A percentile compares a stretch with the other conserved stretches of the same genome.
These are phyloP conservation scores for Pomacea maculata DNA, from an alignment of 1,140 invertebrate genomes.

Conservation along the genomic window DNA sequence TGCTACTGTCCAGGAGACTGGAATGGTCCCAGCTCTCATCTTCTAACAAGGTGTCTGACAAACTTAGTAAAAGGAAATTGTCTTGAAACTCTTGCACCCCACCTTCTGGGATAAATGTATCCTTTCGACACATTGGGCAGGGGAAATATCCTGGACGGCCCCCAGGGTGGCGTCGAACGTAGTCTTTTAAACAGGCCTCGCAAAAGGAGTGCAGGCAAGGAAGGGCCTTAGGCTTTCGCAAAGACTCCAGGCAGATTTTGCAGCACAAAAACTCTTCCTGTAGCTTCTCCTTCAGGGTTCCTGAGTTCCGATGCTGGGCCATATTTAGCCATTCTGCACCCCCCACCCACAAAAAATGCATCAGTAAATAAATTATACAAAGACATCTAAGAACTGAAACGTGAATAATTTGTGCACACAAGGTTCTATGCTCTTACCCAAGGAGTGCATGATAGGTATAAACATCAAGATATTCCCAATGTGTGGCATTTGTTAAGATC, in stretches of 20 bases:
- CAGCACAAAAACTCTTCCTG: slow-evolving; percentile 64
- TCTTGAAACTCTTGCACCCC: slow-evolving; percentile 59
- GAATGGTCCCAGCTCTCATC: slow-evolving; percentile 31
- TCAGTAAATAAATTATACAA: too few species aligned
- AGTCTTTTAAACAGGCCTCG: slow-evolving; percentile 77
- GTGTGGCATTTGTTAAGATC: too few species aligned
- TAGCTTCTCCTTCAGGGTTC: slow-evolving; percentile 52
- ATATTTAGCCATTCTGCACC: slow-evolving; percentile 62
- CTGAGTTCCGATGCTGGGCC: slow-evolving; percentile 41
- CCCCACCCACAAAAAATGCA: too few species aligned
- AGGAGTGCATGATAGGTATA: too few species aligned
- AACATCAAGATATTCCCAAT: too few species aligned
- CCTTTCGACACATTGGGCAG: slow-evolving; percentile 63
- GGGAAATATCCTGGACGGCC: slow-evolving; percentile 55
- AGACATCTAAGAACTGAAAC: too few species aligned
- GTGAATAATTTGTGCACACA: too few species aligned
- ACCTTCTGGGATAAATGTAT: slow-evolving; percentile 50
- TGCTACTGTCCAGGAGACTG: slow-evolving; percentile 25
- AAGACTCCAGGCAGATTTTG: slow-evolving; percentile 62
- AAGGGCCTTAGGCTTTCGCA: slow-evolving; percentile 77
- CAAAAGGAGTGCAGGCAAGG: slow-evolving; percentile 94
- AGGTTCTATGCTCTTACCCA: too few species aligned
- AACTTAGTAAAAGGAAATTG: slow-evolving; percentile 57
- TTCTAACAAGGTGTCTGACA: slow-evolving; percentile 57
- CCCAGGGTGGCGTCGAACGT: slow-evolving; percentile 55